Base-by-base conservation (phyloP, 1,140 invertebrate genomes). In the Brachionus rubens region DNA sequence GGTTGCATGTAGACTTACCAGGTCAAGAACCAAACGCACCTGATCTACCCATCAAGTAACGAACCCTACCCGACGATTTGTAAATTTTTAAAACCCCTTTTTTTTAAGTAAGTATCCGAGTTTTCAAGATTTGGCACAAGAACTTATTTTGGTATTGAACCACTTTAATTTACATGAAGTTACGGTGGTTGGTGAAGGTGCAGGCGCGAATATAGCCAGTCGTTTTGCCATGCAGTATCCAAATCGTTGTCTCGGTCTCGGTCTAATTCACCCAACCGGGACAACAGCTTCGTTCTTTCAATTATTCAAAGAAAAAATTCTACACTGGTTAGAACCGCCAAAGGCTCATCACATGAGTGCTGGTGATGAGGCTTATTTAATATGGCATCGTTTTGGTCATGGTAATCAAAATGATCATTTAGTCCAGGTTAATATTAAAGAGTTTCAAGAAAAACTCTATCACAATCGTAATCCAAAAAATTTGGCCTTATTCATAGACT, bases 111-210 rank as follows among this genome's bases (percentile, higher is more conserved):
- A 43, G 50, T 76, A 76, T 67, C 70, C 56, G 21, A 43, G 16
- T 24, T 21, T 77, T 9, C 41, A 56, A 43, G 68, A 77, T 12
- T 5, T 75, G 16, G 77, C 65, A 43, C 36, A 33, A 16, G 77
- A 77, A 65, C 30, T 77, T 19, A 70, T 48, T 26, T 46, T 21
- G 48, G 26, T 76, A 19, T 47, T 68, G 75, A 77, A 76, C 24
- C 41, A 36, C 81, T 82, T 54, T 79, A 87, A 87, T 78, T 82
- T 88, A 9, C 83, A 86, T 28, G 79, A 87, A 40, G 91, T 91
- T 1, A 90, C 94, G 50, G 90, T 91, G 4, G 84, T 94, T n/a
- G 92, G 92, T 12, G 92, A 94, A 84, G 92, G 92, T 5, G 92
- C 92, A 6, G 92, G 92, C 1, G 91, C 92, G 24, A 94, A 94